Evolutionary conservation across 2,797 vertebrate species (phyloP).

Genomic region (Amazona ochrocephala): DNA sequence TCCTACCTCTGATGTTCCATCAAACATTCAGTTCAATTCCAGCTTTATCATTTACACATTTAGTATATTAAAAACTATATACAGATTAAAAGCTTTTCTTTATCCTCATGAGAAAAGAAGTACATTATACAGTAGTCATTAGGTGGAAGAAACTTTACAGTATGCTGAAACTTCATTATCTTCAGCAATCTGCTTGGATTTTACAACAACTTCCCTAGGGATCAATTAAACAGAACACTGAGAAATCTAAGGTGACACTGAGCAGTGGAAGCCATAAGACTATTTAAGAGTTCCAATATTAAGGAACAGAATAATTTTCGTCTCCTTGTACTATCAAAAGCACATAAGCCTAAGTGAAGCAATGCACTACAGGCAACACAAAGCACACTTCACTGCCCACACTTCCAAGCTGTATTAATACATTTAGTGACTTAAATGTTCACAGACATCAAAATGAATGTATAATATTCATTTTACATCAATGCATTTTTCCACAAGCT

Average conservation of each 20-base stretch:
- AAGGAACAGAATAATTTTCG: not conserved
- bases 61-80: not conserved
- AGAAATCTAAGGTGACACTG: not conserved
- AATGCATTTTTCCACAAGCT: not conserved
- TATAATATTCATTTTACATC: not conserved
- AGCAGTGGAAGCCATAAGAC: not conserved
- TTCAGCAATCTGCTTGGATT: not conserved
- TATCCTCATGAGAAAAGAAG: not conserved
- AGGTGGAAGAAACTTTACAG: not conserved
- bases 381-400: not conserved
- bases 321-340: not conserved
- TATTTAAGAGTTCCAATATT: not conserved
- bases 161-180: not conserved
- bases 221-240: not conserved
- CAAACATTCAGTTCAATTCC: not conserved
- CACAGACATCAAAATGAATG: not conserved
- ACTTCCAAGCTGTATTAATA: not conserved
- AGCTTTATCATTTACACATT: not conserved
- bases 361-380: not conserved
- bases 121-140: not conserved
- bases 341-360: not conserved
- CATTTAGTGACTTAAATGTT: not conserved
- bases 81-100: not conserved
- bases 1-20: not conserved
- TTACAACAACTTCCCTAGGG: not conserved